phyloP scores from a whole-genome alignment of 2,113 vertebrate species.

The Pachycephala philippinensis region DNA sequence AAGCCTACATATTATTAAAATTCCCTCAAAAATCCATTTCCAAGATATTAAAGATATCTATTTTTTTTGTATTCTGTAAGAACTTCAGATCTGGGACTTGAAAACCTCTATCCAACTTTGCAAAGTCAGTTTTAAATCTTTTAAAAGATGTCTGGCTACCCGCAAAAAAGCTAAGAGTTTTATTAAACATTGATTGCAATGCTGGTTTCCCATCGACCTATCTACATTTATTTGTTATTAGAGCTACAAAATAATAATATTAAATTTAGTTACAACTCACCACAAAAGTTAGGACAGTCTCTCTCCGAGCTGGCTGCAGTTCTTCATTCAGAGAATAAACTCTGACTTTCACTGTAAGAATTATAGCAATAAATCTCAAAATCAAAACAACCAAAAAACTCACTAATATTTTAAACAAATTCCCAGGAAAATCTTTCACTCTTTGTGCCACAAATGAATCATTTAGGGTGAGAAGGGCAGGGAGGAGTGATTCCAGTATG shows the following conservation, averaged over 20 bases:
- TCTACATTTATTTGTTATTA: neutral
- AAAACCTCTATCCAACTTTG: neutral
- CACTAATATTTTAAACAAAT: neutral
- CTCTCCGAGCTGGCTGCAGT: conserved; percentile 79
- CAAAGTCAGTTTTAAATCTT: neutral
- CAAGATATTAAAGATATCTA: neutral
- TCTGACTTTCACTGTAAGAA: conserved; percentile 80
- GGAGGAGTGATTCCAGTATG: neutral
- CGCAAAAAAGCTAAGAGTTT: neutral
- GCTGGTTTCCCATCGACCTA: neutral
- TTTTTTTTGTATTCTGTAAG: neutral
- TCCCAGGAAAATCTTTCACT: neutral
- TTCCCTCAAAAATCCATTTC: neutral
- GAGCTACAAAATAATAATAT: neutral
- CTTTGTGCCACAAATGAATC: neutral
- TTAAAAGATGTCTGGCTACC: neutral
- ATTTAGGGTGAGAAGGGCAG: neutral
- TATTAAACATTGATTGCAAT: neutral
- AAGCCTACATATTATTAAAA: neutral
- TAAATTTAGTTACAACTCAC: conserved; percentile 44
- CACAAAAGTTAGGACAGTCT: conserved; percentile 82
- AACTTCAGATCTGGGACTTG: neutral
- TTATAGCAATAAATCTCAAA: neutral
- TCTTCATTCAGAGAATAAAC: conserved; percentile 90
- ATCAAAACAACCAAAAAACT: neutral